Evolutionary conservation across 2,797 vertebrate genomes (phyloP).

Genomic region (Lutjanus campechanus): DNA sequence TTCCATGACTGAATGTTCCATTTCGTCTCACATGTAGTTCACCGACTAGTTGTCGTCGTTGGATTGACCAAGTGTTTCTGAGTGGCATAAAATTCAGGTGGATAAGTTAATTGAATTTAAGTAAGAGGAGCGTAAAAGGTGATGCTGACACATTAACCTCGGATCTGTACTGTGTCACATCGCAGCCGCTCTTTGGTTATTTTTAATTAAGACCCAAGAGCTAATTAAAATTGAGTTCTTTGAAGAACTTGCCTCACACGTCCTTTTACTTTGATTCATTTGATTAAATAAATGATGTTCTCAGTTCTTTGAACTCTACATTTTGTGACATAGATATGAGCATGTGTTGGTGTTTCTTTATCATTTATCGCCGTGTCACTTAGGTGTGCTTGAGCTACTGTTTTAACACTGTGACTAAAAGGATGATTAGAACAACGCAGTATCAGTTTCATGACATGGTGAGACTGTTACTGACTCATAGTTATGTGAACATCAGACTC

Average conservation of each 20-base stretch:
- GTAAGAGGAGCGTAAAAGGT: neutral
- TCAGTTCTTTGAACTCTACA: neutral
- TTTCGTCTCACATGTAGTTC: constrained; percentile 36
- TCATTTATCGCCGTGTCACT: neutral
- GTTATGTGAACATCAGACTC: neutral
- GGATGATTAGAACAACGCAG: neutral
- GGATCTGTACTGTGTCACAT: neutral
- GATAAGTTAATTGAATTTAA: neutral
- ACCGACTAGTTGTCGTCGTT: neutral
- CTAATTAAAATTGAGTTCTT: constrained; percentile 2
- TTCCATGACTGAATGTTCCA: constrained; percentile 34
- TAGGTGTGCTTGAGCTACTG: neutral
- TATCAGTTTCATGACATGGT: neutral
- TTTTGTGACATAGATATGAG: neutral
- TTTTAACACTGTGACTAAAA: constrained; percentile 2
- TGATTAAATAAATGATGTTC: neutral
- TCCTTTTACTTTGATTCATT: constrained; percentile 3
- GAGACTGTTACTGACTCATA: neutral
- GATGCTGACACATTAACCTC: constrained; percentile 14
- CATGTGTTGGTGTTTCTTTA: neutral
- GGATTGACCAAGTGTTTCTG: neutral
- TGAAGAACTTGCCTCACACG: neutral
- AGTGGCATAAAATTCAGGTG: neutral
- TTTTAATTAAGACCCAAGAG: constrained; percentile 44
- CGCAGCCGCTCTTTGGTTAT: neutral